A percentile compares a stretch with the other conserved stretches of the same genome.
Evolutionary conservation across 1,140 invertebrate species (phyloP).

Genomic region (Drosophila chauvacae): DNA sequence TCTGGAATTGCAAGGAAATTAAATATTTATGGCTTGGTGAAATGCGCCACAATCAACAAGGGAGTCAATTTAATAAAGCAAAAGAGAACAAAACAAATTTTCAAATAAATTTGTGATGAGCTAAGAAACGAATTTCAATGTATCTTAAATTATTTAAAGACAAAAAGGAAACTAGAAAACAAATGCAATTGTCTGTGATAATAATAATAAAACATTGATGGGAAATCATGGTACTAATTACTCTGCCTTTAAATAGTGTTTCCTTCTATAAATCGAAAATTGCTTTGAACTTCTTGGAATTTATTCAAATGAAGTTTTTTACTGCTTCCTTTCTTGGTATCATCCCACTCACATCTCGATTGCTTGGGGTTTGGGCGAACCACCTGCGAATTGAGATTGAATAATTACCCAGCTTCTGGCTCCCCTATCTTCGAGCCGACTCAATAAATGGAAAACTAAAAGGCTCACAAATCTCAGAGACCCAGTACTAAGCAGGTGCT

Average conservation of each 20-base stretch:
- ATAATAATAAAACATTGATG: not conserved
- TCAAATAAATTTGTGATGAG: slow-evolving; percentile 10
- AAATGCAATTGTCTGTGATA: not conserved
- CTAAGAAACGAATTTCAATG: not conserved
- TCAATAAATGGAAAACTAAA: slow-evolving; percentile 25
- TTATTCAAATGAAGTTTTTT: slow-evolving; percentile 7
- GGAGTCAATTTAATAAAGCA: slow-evolving; percentile 1
- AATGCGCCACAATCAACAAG: slow-evolving; percentile 8
- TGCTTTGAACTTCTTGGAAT: not conserved
- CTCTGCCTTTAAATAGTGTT: accelerated
- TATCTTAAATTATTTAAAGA: not conserved
- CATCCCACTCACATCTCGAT: slow-evolving; percentile 15
- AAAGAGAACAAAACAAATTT: not conserved
- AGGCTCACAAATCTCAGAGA: slow-evolving; percentile 29
- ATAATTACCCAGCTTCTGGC: slow-evolving; percentile 21
- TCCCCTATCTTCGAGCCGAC: slow-evolving; percentile 3
- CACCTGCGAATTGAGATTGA: slow-evolving; percentile 37
- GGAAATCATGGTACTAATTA: too few relatives aligned
- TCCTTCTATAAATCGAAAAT: not conserved
- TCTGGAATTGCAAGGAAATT: slow-evolving; percentile 5
- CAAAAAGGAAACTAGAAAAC: not conserved
- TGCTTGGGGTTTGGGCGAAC: not conserved
- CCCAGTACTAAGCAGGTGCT: slow-evolving; percentile 12
- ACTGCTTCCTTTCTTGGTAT: slow-evolving; percentile 5
- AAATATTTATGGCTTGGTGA: slow-evolving; percentile 19